Evolutionary conservation across 2,113 vertebrate genomes (phyloP).

Genomic region (Seriola dumerili): DNA sequence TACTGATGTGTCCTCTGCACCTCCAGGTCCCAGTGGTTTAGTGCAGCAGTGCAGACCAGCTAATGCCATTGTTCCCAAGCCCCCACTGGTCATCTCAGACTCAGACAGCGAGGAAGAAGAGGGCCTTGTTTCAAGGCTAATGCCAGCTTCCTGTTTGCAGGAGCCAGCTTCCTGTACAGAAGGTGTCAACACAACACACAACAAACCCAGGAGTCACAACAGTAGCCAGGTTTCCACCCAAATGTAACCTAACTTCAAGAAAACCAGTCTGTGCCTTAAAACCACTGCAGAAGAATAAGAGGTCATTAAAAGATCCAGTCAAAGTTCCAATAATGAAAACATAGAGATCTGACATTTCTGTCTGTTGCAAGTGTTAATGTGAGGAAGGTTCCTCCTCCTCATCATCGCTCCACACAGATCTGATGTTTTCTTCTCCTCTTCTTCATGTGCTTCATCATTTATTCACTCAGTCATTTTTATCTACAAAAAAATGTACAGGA

Average conservation of each 20-base stretch:
- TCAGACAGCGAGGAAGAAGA: constrained; percentile 98
- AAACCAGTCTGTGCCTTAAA: constrained; percentile 29
- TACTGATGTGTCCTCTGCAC: background rate
- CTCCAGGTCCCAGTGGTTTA: constrained; percentile 93
- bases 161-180: constrained; percentile 71
- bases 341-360: background rate
- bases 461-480: no score
- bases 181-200: constrained; percentile 76
- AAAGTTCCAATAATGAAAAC: background rate
- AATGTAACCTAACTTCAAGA: no score
- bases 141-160: constrained; percentile 81
- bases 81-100: constrained; percentile 91
- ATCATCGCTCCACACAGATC: background rate
- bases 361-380: no score
- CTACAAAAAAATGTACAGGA: no score
- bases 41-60: constrained; percentile 81
- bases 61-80: constrained; percentile 83
- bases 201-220: constrained; percentile 40
- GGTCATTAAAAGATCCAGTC: no score
- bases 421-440: no score
- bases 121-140: constrained; percentile 69
- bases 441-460: no score
- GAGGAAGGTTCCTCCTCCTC: background rate
- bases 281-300: background rate
- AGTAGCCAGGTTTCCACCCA: constrained; percentile 40